Base-by-base conservation (phyloP, 2,113 vertebrate species). In the Myodes glareolus region DNA sequence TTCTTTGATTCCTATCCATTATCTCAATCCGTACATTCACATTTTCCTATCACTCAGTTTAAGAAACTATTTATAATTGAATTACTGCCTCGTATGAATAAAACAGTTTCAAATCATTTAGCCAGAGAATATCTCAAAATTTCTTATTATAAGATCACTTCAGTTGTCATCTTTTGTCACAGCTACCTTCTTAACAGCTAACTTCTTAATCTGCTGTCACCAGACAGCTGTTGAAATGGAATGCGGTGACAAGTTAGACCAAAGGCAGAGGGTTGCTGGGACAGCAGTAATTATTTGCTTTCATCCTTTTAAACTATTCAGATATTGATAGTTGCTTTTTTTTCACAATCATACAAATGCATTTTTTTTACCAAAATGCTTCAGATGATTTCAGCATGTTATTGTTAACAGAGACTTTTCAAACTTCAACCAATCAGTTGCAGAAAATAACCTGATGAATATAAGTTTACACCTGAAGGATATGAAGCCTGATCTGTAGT, bases 341-440 rank as follows among this genome's bases (percentile, higher is more conserved):
- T 1, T 93, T 61, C 27, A 72, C 84, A 82, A 16, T 94, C 0
- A 0, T 47, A 96, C 72, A 0, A 0, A 90, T 88, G 72, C 70
- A 94, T 95, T 91, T 95, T 97, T 91, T 95, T 58, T 78, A 45
- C 0, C 96, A 45, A 96, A 92, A 96, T 5, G 0, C 6, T 52
- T 95, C 97, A 91, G 36, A 61, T 90, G 0, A 78, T 97, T 97
- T 97, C 7, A 78, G n/a, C 92, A 89, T 96, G 52, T 95, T 94
- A 95, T 93, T 78, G n/a, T 80, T 42, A 94, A 97, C 19, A 93
- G 47, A 21, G 31, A 3, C 16, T 63, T 90, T 97, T 73, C 3
- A 95, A 97, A 23, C 33, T 36, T 67, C 1, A 88, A 27, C 33
- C 9, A 88, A 70, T 65, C 36, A 78, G 0, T 45, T 86, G n/a